Conservation (phyloP, 2,797 vertebrate genomes). For the Myotis planiceps region DNA sequence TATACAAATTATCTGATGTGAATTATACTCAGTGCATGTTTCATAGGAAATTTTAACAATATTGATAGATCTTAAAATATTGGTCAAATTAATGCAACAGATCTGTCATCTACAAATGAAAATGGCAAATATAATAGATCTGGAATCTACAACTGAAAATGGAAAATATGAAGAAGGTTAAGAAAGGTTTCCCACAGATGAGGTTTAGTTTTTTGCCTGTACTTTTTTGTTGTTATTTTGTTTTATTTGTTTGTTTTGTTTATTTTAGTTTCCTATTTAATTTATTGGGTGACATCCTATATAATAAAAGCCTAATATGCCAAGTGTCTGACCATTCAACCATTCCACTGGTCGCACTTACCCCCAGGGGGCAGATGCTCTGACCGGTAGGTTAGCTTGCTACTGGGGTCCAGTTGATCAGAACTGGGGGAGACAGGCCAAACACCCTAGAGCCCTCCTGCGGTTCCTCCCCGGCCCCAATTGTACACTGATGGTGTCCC, state of each 20-base stretch:
- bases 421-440: fast-evolving
- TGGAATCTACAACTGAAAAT: not conserved
- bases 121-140: not conserved
- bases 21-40: not conserved
- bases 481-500: no score
- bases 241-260: not conserved
- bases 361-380: no score
- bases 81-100: not conserved
- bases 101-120: not conserved
- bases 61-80: not conserved
- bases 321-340: no score
- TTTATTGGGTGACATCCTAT: no score
- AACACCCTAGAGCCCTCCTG: no score
- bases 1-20: not conserved
- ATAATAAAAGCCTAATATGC: no score
- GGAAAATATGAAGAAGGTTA: not conserved
- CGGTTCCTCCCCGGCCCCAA: fast-evolving
- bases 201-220: not conserved
- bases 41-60: not conserved
- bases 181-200: not conserved
- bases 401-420: no score
- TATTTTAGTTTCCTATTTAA: not conserved
- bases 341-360: no score
- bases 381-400: no score
- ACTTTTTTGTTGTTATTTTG: not conserved